Conservation (phyloP, 2,888 invertebrate species). For the Philereme transversata region DNA sequence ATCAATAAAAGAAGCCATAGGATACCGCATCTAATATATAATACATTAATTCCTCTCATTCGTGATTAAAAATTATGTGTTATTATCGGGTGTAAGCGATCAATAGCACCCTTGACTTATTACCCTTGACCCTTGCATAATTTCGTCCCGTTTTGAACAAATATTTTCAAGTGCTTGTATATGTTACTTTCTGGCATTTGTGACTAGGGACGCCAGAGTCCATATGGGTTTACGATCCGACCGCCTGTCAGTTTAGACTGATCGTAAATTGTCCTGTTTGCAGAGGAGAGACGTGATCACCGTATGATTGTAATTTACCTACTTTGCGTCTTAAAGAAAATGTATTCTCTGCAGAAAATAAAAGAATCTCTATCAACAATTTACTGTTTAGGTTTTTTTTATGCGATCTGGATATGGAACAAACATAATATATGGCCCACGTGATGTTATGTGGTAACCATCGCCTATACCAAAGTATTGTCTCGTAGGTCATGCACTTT, state of each 20-base stretch:
- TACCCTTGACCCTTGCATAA: not conserved
- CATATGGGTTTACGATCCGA: conserved; percentile 48
- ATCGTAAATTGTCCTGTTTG: conserved; percentile 51
- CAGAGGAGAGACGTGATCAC: conserved; percentile 44
- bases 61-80: too few species aligned
- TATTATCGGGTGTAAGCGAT: too few species aligned
- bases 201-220: conserved; percentile 34
- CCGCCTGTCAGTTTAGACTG: conserved; percentile 45
- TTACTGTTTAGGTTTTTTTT: not conserved
- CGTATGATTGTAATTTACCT: conserved; percentile 25
- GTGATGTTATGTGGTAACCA: too few species aligned
- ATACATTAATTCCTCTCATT: too few species aligned
- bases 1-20: too few species aligned
- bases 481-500: too few species aligned
- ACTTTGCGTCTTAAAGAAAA: not conserved
- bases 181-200: not conserved
- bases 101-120: too few species aligned
- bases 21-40: too few species aligned
- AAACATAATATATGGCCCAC: too few species aligned
- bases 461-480: too few species aligned
- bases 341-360: not conserved
- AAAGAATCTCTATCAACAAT: not conserved
- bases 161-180: too few species aligned
- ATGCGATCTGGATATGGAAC: too few species aligned
- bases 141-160: not conserved